Evolutionary conservation across 2,797 vertebrate genomes (phyloP), one percentile per base, ranked within the genome.

Genomic region (Squalus acanthias): DNA sequence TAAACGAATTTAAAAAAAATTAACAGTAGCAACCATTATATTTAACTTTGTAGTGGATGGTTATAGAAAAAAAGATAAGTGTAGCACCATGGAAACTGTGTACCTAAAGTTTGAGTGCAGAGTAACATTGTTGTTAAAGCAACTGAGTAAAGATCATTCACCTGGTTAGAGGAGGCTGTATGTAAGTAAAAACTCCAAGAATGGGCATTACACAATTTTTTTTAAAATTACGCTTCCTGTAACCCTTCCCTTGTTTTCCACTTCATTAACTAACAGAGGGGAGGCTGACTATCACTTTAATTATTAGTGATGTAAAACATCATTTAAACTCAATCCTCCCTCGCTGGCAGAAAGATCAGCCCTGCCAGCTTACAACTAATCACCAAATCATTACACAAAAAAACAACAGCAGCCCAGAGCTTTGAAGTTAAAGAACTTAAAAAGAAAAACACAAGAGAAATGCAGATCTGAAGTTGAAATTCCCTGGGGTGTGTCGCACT

Each of bases 241-340:
- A 95, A 53, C 70, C 29, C 70, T 76, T 95, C 33, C 70, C 70
- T 95, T 95, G 72, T 95, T 97, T 97, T 97, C 97, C 97, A 97
- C 97, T 97, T 98, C 97, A 97, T 97, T 97, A 98, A 97, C 97
- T 96, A 97, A 97, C 96, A 79, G 17, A 95, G 96, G 96, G 96
- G 97, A 97, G 97, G 97, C 60, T 53, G 97, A 97, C 97, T 97
- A 97, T 97, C 96, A 97, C 97, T 98, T 98, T 98, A 98, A 98
- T 98, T 98, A 98, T 97, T 97, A 96, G 97, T 96, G 97, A 97
- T 97, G 97, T 97, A 97, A 97, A 97, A 97, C 97, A 98, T 97
- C 97, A 97, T 97, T 97, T 96, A 96, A 97, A 97, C 94, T 97
- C 96, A 96, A 97, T 97, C 96, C 96, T 87, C 97, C 97, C 97